Conservation (phyloP, 2,888 invertebrate species). For the Tenthredo mesomela region DNA sequence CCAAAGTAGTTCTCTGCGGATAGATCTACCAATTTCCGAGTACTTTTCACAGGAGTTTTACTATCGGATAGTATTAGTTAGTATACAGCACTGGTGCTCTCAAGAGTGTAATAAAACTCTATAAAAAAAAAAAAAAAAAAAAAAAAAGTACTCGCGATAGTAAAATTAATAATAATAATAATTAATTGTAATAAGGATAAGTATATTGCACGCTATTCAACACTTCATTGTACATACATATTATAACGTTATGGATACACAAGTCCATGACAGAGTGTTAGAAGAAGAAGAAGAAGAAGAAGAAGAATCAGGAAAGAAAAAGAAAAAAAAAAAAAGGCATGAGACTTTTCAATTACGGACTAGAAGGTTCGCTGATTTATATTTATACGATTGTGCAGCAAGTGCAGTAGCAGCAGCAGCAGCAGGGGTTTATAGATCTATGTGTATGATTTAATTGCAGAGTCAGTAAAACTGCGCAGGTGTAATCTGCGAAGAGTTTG, state of each 20-base stretch:
- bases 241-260: background rate
- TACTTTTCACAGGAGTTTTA: background rate
- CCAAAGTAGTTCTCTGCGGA: background rate
- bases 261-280: background rate
- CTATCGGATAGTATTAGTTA: background rate
- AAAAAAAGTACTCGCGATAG: background rate
- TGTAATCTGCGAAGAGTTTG: background rate
- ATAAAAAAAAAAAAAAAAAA: background rate
- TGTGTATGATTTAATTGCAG: background rate
- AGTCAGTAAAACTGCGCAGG: background rate
- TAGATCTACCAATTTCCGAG: background rate
- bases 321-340: background rate
- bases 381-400: background rate
- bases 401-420: no score
- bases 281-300: background rate
- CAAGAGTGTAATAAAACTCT: conserved; percentile 3
- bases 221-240: background rate
- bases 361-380: background rate
- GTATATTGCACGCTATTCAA: background rate
- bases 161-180: conserved; percentile 1
- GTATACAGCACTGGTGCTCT: background rate
- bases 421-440: background rate
- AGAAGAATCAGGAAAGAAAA: background rate
- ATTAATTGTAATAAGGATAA: background rate
- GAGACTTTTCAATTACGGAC: background rate